Evolutionary conservation across 2,888 invertebrate species (phyloP).

Genomic region (Diarsia brunnea): DNA sequence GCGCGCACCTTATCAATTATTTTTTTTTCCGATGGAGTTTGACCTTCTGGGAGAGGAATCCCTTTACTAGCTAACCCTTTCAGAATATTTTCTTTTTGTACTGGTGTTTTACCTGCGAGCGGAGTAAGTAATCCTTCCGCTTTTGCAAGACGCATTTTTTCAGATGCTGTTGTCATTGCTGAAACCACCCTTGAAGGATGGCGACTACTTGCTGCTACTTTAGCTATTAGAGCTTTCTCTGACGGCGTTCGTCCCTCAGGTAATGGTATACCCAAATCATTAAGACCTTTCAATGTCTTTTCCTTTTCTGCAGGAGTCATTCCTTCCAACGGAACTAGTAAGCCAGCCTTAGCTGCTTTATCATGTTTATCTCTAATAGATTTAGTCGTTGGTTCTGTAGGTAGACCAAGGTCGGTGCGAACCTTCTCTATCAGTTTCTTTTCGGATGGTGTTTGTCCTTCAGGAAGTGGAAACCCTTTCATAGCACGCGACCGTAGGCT

Average conservation of each 20-base stretch:
- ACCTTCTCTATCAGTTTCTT: constrained; percentile 53
- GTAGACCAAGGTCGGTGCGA: constrained; percentile 59
- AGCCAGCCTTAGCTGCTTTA: constrained; percentile 61
- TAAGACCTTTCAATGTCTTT: constrained; percentile 59
- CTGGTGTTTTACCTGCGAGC: constrained; percentile 62
- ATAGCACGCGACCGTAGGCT: constrained; percentile 15
- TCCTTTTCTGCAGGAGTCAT: constrained; percentile 64
- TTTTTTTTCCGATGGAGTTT: constrained; percentile 66
- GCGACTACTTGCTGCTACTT: constrained; percentile 9
- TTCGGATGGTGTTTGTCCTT: constrained; percentile 63
- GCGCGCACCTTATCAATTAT: constrained; percentile 31
- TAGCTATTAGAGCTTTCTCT: constrained; percentile 47
- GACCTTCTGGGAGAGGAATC: constrained; percentile 66
- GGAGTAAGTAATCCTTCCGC: constrained; percentile 54
- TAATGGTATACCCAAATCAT: constrained; percentile 62
- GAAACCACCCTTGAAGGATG: constrained; percentile 6
- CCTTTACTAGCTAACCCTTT: constrained; percentile 59
- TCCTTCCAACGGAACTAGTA: constrained; percentile 61
- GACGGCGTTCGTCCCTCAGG: constrained; percentile 71
- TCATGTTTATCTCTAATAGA: constrained; percentile 41
- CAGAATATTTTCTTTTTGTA: constrained; percentile 67
- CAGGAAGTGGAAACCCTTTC: constrained; percentile 45
- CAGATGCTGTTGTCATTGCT: neutral
- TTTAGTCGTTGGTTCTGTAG: constrained; percentile 55
- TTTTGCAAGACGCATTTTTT: constrained; percentile 16